These are phyloP conservation scores for Serilophus lunatus DNA, from an alignment of 2,113 vertebrate genomes.

Conservation along the genomic window DNA sequence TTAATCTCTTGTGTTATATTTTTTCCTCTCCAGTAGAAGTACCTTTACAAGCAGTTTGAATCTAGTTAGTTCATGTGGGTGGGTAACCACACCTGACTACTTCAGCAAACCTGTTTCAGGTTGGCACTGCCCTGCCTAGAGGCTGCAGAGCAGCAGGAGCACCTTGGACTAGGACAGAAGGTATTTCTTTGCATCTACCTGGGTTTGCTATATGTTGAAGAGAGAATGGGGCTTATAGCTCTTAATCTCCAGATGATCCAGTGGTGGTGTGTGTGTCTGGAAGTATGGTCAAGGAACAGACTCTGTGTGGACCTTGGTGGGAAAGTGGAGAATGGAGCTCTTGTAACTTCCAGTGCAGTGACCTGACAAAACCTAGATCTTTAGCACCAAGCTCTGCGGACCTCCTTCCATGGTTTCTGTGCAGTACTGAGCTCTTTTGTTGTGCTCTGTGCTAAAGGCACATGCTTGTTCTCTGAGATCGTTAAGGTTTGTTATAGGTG, in stretches of 20 bases:
- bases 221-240: neutral
- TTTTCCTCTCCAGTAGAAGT: neutral
- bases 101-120: neutral
- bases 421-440: neutral
- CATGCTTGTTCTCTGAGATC: neutral
- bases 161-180: neutral
- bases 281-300: neutral
- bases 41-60: neutral
- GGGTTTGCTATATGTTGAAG: neutral
- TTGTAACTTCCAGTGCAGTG: neutral
- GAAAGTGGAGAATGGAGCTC: neutral
- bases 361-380: neutral
- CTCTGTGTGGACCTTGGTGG: neutral
- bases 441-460: neutral
- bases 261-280: neutral
- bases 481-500: fast-evolving
- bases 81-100: neutral
- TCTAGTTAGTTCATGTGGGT: neutral
- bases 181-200: neutral
- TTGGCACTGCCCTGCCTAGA: neutral
- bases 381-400: neutral
- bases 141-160: neutral
- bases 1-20: neutral
- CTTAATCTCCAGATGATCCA: neutral
- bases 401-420: neutral